Conservation (phyloP, 2,797 vertebrate genomes). For the Sorex maritimensis region DNA sequence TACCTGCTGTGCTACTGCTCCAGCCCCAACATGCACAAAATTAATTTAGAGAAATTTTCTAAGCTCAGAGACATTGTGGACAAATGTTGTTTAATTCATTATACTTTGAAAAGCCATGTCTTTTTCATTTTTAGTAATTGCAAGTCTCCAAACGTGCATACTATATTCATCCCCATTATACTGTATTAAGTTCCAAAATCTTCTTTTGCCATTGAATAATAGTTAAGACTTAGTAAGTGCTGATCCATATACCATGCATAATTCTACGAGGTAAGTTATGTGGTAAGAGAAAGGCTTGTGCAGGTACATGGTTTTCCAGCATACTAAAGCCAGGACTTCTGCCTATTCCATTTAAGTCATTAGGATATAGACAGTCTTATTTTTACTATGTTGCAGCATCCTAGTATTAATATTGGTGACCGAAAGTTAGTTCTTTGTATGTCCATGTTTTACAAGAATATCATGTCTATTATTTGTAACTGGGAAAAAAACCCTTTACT, state of each 20-base stretch:
- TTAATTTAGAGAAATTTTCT: constrained; percentile 21
- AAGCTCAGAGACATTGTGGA: constrained; percentile 28
- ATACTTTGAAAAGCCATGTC: constrained; percentile 49
- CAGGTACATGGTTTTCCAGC: neutral
- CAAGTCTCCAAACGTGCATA: constrained; percentile 23
- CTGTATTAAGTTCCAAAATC: neutral
- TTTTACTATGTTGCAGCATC: neutral
- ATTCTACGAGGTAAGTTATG: neutral
- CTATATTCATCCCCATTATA: neutral
- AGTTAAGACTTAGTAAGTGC: neutral
- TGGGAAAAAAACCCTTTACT: constrained; percentile 37
- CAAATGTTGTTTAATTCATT: constrained; percentile 18
- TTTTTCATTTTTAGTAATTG: constrained; percentile 19
- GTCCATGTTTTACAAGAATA: constrained; percentile 55
- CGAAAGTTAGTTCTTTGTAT: neutral
- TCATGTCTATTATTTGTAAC: neutral
- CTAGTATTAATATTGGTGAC: neutral
- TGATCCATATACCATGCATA: neutral
- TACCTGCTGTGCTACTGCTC: no score
- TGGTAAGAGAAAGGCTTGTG: neutral
- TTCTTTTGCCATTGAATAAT: neutral
- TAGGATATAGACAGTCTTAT: neutral
- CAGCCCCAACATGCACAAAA: neutral
- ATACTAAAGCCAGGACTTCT: neutral
- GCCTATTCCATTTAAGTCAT: neutral